These are phyloP conservation scores for Archivesica marissinica DNA, from an alignment of 1,140 invertebrate genomes.

Conservation along the genomic window DNA sequence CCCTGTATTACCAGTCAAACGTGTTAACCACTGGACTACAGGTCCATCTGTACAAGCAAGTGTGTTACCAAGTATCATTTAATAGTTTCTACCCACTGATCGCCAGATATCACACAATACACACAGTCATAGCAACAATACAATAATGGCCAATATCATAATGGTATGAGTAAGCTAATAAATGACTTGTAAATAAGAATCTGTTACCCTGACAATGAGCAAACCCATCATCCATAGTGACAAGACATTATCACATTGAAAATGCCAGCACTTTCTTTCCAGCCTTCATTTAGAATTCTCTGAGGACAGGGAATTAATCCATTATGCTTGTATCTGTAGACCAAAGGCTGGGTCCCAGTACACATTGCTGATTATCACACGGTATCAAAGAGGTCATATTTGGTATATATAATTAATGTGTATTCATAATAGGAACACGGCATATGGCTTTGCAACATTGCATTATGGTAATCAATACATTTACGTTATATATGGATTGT, in stretches of 20 bases:
- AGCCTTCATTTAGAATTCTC: neutral
- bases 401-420: too few relatives aligned
- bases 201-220: conserved; percentile 9
- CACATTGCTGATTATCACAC: neutral
- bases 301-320: neutral
- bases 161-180: conserved; percentile 16
- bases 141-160: neutral
- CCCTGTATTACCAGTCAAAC: too few relatives aligned
- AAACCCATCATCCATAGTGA: conserved; percentile 9
- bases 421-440: neutral
- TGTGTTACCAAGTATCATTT: too few relatives aligned
- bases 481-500: too few relatives aligned
- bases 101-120: neutral
- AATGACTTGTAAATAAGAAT: conserved; percentile 21
- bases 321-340: conserved; percentile 25
- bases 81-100: too few relatives aligned
- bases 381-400: conserved; percentile 15
- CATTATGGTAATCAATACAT: too few relatives aligned
- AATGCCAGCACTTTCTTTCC: neutral
- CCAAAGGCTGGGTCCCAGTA: conserved; percentile 29
- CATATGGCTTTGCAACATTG: neutral
- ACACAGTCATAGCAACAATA: neutral
- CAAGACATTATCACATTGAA: conserved; percentile 27
- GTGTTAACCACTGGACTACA: too few relatives aligned
- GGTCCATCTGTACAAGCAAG: too few relatives aligned